Evolutionary conservation across 2,113 vertebrate species (phyloP).

Genomic region (Salvelinus sp.): DNA sequence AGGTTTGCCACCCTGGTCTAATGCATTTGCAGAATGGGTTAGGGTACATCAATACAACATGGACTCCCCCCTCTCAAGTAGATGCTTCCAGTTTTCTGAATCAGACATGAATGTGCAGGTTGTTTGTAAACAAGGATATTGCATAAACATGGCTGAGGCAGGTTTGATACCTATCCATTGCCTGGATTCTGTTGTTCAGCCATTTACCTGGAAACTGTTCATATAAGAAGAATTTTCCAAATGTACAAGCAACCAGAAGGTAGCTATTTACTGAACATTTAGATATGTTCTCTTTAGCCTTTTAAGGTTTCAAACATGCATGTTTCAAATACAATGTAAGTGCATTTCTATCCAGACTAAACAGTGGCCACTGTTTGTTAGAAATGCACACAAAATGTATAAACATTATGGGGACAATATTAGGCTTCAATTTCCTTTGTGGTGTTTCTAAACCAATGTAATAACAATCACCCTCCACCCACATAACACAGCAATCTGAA

Average conservation of each 20-base stretch:
- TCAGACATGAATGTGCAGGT: background rate
- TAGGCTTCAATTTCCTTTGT: background rate
- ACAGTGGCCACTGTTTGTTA: background rate
- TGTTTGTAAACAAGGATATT: background rate
- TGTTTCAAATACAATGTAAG: background rate
- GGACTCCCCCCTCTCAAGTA: conserved; percentile 33
- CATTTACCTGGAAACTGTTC: background rate
- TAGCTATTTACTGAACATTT: background rate
- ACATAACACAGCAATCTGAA: background rate
- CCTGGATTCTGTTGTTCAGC: background rate
- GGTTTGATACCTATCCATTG: background rate
- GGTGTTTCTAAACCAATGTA: background rate
- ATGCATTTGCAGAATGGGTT: conserved; percentile 36
- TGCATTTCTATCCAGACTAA: too few relatives aligned
- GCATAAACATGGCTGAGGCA: background rate
- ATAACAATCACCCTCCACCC: background rate
- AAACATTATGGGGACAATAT: background rate
- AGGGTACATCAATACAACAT: background rate
- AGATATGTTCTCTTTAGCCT: background rate
- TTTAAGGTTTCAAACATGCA: background rate
- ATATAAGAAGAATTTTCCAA: background rate
- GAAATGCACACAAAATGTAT: background rate
- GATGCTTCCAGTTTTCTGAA: conserved; percentile 10
- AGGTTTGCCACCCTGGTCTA: background rate
- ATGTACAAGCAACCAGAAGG: background rate